Percentiles rank a stretch among this genome's conserved stretches.
Conservation (phyloP, 2,888 invertebrate genomes). For the Acrocera orbiculus region DNA sequence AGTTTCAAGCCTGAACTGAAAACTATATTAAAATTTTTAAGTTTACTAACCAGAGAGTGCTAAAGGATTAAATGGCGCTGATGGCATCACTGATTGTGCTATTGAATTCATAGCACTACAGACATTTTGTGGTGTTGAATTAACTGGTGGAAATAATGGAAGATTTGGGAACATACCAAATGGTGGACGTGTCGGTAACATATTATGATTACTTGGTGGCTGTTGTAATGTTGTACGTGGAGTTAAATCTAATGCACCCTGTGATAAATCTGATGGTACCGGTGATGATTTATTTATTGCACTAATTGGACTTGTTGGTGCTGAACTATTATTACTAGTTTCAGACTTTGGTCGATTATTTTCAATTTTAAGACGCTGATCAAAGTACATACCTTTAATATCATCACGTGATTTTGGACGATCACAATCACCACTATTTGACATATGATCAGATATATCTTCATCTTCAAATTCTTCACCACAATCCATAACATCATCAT, state of each 20-base stretch:
- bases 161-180: slow-evolving; percentile 31
- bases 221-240: slow-evolving; percentile 23
- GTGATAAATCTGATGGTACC: slow-evolving; percentile 32
- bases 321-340: slow-evolving; percentile 19
- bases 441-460: slow-evolving; percentile 26
- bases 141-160: slow-evolving; percentile 29
- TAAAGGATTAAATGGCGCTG: slow-evolving; percentile 74
- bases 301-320: slow-evolving; percentile 22
- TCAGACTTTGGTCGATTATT: slow-evolving; percentile 20
- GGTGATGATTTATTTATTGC: slow-evolving; percentile 25
- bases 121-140: slow-evolving; percentile 48
- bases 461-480: slow-evolving; percentile 29
- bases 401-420: slow-evolving; percentile 27
- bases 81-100: slow-evolving; percentile 63
- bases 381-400: slow-evolving; percentile 27
- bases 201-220: slow-evolving; percentile 20
- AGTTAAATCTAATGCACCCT: slow-evolving; percentile 41
- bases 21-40: not conserved
- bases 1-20: slow-evolving; percentile 7
- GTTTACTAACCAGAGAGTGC: slow-evolving; percentile 45
- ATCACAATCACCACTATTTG: slow-evolving; percentile 24
- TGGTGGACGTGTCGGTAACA: slow-evolving; percentile 22
- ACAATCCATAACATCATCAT: slow-evolving; percentile 30
- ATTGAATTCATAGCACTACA: slow-evolving; percentile 64
- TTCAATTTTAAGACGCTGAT: slow-evolving; percentile 28